Evolutionary conservation across 1,140 invertebrate species (phyloP), one percentile per base, ranked within the genome.

Genomic region (Lysiphlebus fabarum): DNA sequence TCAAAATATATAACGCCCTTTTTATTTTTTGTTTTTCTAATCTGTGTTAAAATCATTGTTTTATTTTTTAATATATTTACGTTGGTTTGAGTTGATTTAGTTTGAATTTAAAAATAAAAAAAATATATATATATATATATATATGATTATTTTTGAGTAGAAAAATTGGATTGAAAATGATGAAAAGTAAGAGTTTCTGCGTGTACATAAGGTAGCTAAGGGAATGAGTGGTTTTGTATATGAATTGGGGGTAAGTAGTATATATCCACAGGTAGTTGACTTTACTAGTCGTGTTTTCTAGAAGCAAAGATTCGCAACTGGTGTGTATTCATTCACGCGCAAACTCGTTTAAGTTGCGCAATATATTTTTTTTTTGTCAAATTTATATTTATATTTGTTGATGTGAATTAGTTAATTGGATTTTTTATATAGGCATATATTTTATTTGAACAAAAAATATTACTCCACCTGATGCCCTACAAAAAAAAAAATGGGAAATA

Each of bases 191-290:
- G 36, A 37, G 43, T 36, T 36, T 37, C 41, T 62, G 60, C 60
- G 60, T 62, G 60, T 58, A 62, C 60, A 62, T 53, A 58, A 58
- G 49, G 60, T 56, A 58, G 54, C 58, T 33, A 34, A 33, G 44
- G 38, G 43, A 49, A 33, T 11, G 49, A 40, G 36, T 33, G 12
- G 49, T n/a, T 5, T 37, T 26, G 10, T 37, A 36, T 37, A 34
- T 10, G 38, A 8, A 40, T 7, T 11, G 10, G 38, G 7, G 48
- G 34, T 45, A 56, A 56, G 54, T 74, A 66, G 68, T 64, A 49
- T 64, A 49, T 49, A 75, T 75, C 72, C 71, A 75, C 72, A 75
- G 72, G 73, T 75, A 73, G 72, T 75, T 73, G 73, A 74, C 70
- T 75, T 73, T 64, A 63, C 68, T 64, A 63, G 62, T 63, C 62